Conservation (phyloP, 1,140 invertebrate species). For the Zaprionus lachaisei region DNA sequence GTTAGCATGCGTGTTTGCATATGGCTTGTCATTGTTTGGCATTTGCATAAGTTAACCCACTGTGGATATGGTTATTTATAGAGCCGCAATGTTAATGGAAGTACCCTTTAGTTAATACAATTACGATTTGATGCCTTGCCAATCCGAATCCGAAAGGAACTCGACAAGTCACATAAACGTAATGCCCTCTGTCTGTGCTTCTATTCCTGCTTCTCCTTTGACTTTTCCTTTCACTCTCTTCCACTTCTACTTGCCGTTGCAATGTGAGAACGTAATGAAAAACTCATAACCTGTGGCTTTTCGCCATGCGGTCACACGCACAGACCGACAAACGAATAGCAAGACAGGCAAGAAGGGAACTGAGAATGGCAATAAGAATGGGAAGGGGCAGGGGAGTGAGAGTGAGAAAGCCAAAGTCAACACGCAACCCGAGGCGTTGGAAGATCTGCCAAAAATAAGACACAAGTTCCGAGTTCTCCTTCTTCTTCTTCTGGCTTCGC, state of each 20-base stretch:
- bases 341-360: slow-evolving; percentile 1
- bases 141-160: slow-evolving; percentile 39
- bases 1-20: not conserved
- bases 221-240: not conserved
- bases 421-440: slow-evolving; percentile 42
- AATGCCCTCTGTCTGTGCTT: slow-evolving; percentile 8
- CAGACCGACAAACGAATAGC: slow-evolving; percentile 26
- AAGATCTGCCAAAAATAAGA: slow-evolving; percentile 54
- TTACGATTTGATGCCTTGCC: slow-evolving; percentile 63
- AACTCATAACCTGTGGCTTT: slow-evolving; percentile 81
- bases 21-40: not conserved
- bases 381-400: not conserved
- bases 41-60: slow-evolving; percentile 7
- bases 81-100: slow-evolving; percentile 13
- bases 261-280: slow-evolving; percentile 70
- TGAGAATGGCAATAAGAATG: slow-evolving; percentile 8
- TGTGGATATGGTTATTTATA: slow-evolving; percentile 14
- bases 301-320: slow-evolving; percentile 74
- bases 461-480: slow-evolving; percentile 38
- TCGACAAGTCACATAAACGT: slow-evolving; percentile 57
- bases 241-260: slow-evolving; percentile 6
- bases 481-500: slow-evolving; percentile 26
- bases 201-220: slow-evolving; percentile 1
- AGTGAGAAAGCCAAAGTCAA: slow-evolving; percentile 36
- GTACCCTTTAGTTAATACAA: slow-evolving; percentile 28